Evolutionary conservation across 2,113 vertebrate genomes (phyloP).

Genomic region (Hypanus sabinus): DNA sequence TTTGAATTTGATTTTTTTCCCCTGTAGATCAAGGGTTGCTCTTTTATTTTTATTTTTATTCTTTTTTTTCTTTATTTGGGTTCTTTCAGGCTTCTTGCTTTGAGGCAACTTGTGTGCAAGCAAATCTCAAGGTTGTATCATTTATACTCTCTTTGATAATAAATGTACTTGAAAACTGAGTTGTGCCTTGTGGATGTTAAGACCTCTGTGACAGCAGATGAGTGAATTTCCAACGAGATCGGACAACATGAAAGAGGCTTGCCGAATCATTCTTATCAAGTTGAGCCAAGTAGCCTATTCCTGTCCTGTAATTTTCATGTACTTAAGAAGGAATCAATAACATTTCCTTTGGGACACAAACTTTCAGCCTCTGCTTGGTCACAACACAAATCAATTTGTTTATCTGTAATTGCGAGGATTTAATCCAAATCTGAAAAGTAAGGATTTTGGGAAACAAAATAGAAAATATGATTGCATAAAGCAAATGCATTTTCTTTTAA

Average conservation of each 20-base stretch:
- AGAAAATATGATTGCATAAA: not conserved
- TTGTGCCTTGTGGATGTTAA: too few relatives aligned
- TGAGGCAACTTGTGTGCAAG: too few relatives aligned
- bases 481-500: not conserved
- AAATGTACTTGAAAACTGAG: too few relatives aligned
- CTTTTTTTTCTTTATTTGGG: too few relatives aligned
- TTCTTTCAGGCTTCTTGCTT: too few relatives aligned
- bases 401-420: constrained; percentile 3
- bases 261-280: not conserved
- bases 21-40: too few relatives aligned
- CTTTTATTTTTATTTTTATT: too few relatives aligned
- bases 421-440: not conserved
- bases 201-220: too few relatives aligned
- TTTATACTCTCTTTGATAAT: too few relatives aligned
- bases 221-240: not conserved
- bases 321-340: not conserved
- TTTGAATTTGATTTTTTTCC: too few relatives aligned
- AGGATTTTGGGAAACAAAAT: not conserved
- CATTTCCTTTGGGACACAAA: not conserved
- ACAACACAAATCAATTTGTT: not conserved
- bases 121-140: too few relatives aligned
- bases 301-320: not conserved
- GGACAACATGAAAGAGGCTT: not conserved
- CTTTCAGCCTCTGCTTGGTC: not conserved
- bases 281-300: not conserved